Percentiles rank a stretch among this genome's conserved stretches.
Evolutionary conservation across 2,888 invertebrate genomes (phyloP).

Genomic region (Cotesia congregata): DNA sequence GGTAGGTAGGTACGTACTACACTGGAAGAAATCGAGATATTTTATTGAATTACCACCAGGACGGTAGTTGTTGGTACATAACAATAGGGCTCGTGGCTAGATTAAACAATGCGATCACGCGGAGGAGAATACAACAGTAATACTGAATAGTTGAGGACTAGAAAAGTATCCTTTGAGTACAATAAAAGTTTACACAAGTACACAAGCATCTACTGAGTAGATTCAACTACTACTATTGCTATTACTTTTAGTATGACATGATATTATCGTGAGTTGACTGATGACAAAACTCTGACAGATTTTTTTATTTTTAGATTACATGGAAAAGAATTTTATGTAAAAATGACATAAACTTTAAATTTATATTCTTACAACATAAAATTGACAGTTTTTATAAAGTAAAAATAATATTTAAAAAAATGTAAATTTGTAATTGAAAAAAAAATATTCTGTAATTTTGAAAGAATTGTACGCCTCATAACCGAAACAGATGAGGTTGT

Average conservation of each 20-base stretch:
- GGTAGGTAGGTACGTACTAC: not conserved
- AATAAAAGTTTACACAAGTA: constrained; percentile 2
- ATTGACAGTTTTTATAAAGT: too few species aligned
- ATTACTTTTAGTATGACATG: not conserved
- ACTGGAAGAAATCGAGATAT: constrained; percentile 35
- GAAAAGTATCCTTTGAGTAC: constrained; percentile 16
- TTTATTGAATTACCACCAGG: constrained; percentile 43
- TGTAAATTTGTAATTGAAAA: too few species aligned
- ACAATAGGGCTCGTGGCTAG: constrained; percentile 45
- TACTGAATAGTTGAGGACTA: constrained; percentile 36
- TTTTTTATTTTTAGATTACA: too few species aligned
- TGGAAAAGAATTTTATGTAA: too few species aligned
- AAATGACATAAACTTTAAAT: too few species aligned
- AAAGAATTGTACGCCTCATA: too few species aligned
- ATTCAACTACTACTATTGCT: not conserved
- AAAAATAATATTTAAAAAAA: too few species aligned
- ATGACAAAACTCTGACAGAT: not conserved
- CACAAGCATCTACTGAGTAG: not conserved
- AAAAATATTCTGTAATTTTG: too few species aligned
- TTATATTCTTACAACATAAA: too few species aligned
- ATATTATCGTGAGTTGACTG: not conserved
- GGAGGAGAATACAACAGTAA: constrained; percentile 28
- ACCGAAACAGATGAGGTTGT: too few species aligned
- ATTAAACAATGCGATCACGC: constrained; percentile 46
- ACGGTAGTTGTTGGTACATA: constrained; percentile 34